Evolutionary conservation across 2,113 vertebrate genomes (phyloP), one percentile per base, ranked within the genome.

Genomic region (Zingel zingel): DNA sequence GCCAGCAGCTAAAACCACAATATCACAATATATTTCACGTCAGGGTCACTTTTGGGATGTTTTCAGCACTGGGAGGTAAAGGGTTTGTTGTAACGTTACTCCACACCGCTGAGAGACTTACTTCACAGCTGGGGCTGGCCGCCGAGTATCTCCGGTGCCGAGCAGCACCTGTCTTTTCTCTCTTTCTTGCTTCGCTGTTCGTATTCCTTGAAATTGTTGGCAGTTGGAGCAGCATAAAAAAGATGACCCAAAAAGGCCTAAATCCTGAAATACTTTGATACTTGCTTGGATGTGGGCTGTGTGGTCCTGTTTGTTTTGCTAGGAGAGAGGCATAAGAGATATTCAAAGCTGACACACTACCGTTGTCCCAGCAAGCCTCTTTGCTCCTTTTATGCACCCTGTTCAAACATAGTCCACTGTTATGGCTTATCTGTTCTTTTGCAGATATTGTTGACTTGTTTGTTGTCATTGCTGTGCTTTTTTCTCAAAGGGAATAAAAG

Each of bases 401-500:
- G 48, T 84, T 91, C 87, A 85, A 83, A 87, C 80, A 64, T 5
- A 79, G 58, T 70, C 74, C 73, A 61, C 62, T 16, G 15, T 82
- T 81, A 54, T 30, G 56, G 33, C 88, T 92, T 91, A 92, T 94
- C 89, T 87, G 47, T 70, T 77, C 76, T 74, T 89, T 61, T 86
- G 81, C 90, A 89, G 89, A 70, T 88, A 83, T 67, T 82, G 72
- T 75, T 79, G 71, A 68, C 58, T 74, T 85, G 74, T 88, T 93
- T 91, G 74, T 85, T 79, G 56, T 84, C 45, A 69, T 84, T 82
- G 72, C 81, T 90, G 50, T 78, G 61, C 36, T 51, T 63, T 79
- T 77, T 81, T 77, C 68, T 82, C 61, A 9, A 92, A 91, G 84
- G 81, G 48, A 90, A 90, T 90, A 83, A 87, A 93, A 88, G 72